Percentiles rank a stretch among this genome's conserved stretches.
Conservation (phyloP, 1,140 invertebrate species). For the Harlomillsia oculata region DNA sequence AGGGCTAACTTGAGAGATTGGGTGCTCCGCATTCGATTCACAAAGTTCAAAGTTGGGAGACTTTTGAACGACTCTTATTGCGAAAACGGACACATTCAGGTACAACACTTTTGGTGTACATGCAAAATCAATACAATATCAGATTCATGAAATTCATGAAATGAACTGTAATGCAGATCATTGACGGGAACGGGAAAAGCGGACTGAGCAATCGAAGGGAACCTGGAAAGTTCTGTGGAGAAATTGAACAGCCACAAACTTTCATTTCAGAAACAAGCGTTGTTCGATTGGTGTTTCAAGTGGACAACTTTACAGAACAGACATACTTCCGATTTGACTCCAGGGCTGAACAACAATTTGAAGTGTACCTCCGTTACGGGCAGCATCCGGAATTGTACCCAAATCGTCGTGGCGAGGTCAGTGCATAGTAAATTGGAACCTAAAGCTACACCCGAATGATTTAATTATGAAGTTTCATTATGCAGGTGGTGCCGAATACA, state of each 20-base stretch:
- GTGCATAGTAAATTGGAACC: constrained; percentile 8
- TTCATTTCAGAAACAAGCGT: constrained; percentile 89
- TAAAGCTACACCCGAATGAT: too few relatives aligned
- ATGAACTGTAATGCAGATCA: constrained; percentile 48
- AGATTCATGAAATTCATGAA: constrained; percentile 2
- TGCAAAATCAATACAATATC: constrained; percentile 1
- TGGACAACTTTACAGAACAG: constrained; percentile 84
- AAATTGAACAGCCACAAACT: constrained; percentile 82
- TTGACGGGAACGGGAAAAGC: constrained; percentile 73
- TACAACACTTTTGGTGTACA: constrained; percentile 40
- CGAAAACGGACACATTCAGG: constrained; percentile 76
- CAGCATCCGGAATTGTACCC: constrained; percentile 86
- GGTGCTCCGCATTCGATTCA: constrained; percentile 78
- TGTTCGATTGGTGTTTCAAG: constrained; percentile 79
- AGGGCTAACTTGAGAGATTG: constrained; percentile 67
- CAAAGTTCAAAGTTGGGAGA: constrained; percentile 81
- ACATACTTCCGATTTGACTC: constrained; percentile 68
- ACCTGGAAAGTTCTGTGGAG: constrained; percentile 79
- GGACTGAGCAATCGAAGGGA: constrained; percentile 74
- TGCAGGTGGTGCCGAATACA: constrained; percentile 50
- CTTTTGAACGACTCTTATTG: constrained; percentile 75
- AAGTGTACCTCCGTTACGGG: constrained; percentile 66
- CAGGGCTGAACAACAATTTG: constrained; percentile 75
- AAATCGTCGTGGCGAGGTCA: constrained; percentile 70
- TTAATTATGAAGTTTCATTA: too few relatives aligned